phyloP scores from a whole-genome alignment of 2,797 vertebrate genomes.

The Danio choprae region DNA sequence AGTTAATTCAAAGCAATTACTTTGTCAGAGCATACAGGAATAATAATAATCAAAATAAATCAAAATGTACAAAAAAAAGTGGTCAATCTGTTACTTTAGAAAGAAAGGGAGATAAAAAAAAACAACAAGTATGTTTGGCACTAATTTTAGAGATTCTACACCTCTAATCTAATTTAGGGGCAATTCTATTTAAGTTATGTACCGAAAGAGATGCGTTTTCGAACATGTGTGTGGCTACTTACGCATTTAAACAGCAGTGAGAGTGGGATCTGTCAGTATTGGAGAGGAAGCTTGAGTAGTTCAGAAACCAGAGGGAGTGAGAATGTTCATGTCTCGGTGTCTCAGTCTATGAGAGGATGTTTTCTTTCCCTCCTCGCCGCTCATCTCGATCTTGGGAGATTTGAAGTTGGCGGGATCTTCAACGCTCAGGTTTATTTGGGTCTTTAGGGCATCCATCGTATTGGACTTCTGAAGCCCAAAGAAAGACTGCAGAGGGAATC shows the following conservation, averaged over 20 bases:
- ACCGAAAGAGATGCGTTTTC: neutral
- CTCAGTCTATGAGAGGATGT: constrained; percentile 86
- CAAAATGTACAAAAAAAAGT: neutral
- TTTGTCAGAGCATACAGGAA: neutral
- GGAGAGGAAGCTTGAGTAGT: neutral
- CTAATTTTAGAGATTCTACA: constrained; percentile 6
- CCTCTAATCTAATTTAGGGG: constrained; percentile 22
- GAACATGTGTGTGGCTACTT: neutral
- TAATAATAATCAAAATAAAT: neutral
- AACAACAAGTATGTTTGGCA: constrained; percentile 30
- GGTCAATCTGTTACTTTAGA: neutral
- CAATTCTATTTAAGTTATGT: constrained; percentile 1
- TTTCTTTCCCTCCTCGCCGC: constrained; percentile 79
- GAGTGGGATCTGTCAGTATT: neutral
- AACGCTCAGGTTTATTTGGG: constrained; percentile 80
- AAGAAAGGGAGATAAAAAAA: neutral
- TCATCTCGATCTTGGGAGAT: constrained; percentile 87
- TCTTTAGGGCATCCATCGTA: constrained; percentile 89
- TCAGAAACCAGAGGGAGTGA: constrained; percentile 94
- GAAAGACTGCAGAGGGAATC: constrained; percentile 89
- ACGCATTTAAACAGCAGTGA: no score
- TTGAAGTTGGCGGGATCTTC: constrained; percentile 83
- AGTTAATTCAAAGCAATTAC: constrained; percentile 1
- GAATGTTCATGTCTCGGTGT: constrained; percentile 91
- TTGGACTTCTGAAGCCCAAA: constrained; percentile 89